A percentile compares a stretch with the other conserved stretches of the same genome.
These are phyloP conservation scores for Tokudaia tokunoshimensis DNA, from an alignment of 2,797 vertebrate species.

Conservation along the genomic window DNA sequence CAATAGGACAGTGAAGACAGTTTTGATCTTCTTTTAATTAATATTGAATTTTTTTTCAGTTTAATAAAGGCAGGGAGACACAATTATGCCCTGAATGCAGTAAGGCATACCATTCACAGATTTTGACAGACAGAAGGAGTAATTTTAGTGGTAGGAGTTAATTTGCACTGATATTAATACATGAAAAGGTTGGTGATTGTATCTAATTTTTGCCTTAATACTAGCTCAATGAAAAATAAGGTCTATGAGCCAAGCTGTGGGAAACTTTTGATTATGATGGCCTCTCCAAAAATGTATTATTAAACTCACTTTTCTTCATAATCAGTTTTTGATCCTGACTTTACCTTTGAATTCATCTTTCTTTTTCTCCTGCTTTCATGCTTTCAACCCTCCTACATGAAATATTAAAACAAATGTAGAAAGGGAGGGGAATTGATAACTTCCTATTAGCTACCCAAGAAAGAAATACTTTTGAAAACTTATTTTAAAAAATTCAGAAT, in stretches of 20 bases:
- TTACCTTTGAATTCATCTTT: background rate
- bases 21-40: constrained; percentile 79
- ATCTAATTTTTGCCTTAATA: constrained; percentile 80
- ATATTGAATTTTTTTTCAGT: constrained; percentile 81
- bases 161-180: constrained; percentile 79
- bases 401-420: background rate
- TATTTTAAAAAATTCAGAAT: background rate
- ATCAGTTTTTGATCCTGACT: constrained; percentile 34
- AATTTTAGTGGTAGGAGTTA: constrained; percentile 78
- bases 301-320: constrained; percentile 30
- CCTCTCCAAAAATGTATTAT: constrained; percentile 53
- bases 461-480: constrained; percentile 3
- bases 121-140: constrained; percentile 81
- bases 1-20: constrained; percentile 68
- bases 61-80: constrained; percentile 69
- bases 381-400: background rate
- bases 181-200: constrained; percentile 60
- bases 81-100: constrained; percentile 65
- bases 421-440: background rate
- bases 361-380: background rate
- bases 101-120: constrained; percentile 71
- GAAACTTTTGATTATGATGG: constrained; percentile 50
- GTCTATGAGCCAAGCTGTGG: constrained; percentile 55
- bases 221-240: constrained; percentile 74
- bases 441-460: background rate